Percentiles rank a stretch among this genome's conserved stretches.
Conservation (phyloP, 2,113 vertebrate genomes). For the Pogonocichla stellata region DNA sequence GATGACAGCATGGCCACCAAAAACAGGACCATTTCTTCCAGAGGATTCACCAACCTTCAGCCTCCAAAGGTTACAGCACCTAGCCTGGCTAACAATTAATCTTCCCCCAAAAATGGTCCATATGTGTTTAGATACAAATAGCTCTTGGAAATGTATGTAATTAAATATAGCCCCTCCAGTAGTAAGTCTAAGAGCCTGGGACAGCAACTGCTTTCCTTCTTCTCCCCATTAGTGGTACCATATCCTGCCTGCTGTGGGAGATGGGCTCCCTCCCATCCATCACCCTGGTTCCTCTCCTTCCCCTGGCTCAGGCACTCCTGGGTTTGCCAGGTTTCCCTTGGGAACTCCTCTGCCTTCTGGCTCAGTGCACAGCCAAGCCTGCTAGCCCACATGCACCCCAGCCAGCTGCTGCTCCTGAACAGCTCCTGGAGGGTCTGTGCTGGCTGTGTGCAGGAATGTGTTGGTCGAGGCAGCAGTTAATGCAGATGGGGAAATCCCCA, state of each 20-base stretch:
- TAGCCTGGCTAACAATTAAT: not conserved
- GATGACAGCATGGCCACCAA: not conserved
- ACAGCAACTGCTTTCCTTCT: not conserved
- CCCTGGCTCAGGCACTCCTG: not conserved
- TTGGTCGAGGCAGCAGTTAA: not conserved
- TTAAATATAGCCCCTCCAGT: not conserved
- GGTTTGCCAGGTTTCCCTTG: not conserved
- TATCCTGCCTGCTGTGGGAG: not conserved
- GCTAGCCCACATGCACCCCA: fast-evolving
- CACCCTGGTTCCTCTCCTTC: not conserved
- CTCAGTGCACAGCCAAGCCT: not conserved
- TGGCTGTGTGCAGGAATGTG: not conserved
- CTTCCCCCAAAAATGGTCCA: fast-evolving
- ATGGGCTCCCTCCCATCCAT: not conserved
- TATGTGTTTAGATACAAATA: not conserved
- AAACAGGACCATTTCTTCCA: not conserved
- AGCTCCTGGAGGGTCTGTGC: not conserved
- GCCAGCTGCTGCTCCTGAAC: not conserved
- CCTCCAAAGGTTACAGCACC: not conserved
- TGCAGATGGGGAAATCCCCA: not conserved
- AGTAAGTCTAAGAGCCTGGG: not conserved
- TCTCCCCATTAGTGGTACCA: not conserved
- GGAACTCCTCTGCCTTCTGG: not conserved
- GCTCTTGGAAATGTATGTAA: not conserved
- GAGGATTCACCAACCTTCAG: not conserved